Percentiles rank a stretch among this genome's conserved stretches.
Evolutionary conservation across 2,113 vertebrate species (phyloP).

Genomic region (Xyrauchen texanus): DNA sequence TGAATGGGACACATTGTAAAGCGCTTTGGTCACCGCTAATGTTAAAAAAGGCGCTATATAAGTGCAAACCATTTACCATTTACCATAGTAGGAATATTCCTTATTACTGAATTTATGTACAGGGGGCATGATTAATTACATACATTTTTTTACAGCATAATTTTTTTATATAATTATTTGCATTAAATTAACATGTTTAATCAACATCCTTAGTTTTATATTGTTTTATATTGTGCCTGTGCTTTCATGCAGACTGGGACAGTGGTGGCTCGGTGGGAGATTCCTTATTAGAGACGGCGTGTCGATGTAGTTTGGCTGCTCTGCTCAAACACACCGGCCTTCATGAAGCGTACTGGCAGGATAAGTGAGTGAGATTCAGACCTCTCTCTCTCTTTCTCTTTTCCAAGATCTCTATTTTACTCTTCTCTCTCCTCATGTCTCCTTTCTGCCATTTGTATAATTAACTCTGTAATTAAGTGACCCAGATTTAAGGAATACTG

Average conservation of each 20-base stretch:
- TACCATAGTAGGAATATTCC: too few species aligned
- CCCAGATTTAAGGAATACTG: neutral
- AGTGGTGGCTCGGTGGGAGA: constrained; percentile 65
- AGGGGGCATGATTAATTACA: too few species aligned
- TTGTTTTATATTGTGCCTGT: too few species aligned
- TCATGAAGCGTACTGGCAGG: constrained; percentile 73
- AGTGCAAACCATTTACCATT: too few species aligned
- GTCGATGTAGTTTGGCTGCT: constrained; percentile 77
- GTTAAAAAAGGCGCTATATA: too few species aligned
- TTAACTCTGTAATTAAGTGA: constrained; percentile 25
- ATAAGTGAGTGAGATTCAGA: constrained; percentile 65
- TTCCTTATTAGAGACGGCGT: constrained; percentile 72
- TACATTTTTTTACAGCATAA: too few species aligned
- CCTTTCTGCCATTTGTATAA: constrained; percentile 5
- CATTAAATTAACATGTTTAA: too few species aligned
- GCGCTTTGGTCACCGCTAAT: too few species aligned
- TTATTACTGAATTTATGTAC: too few species aligned
- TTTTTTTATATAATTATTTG: too few species aligned
- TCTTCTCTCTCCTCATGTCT: neutral
- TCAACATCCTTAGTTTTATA: too few species aligned
- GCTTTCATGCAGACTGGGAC: constrained; percentile 74
- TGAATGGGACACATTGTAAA: too few species aligned
- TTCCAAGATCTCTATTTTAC: neutral
- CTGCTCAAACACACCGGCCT: constrained; percentile 79
- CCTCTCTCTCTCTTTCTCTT: neutral